Base-by-base conservation (phyloP, 2,888 invertebrate genomes). In the Syritta pipiens region DNA sequence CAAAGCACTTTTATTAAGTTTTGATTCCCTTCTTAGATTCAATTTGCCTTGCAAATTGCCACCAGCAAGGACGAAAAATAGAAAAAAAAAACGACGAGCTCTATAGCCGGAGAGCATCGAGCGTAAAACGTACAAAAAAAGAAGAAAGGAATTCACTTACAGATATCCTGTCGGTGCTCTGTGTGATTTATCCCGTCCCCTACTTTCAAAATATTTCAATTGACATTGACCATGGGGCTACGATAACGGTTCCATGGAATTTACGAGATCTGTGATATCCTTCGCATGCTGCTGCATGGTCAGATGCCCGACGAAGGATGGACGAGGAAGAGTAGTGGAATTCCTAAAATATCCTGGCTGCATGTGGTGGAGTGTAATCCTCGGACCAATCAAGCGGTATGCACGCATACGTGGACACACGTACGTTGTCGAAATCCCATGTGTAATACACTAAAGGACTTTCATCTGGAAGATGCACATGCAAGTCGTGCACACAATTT, bases 181-280 rank as follows among this genome's bases (percentile, higher is more conserved):
- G 44, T 72, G 67, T 62, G 79, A 79, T 79, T 72, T 62, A 79
- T 72, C 49, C 49, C 44, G 67, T 72, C 60, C 65, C 74, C 26
- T 68, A 30, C 57, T 62, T 79, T 65, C 44, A 40, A 79, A 79
- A 62, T 79, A 79, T 72, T 79, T 79, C 79, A 79, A 79, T 79
- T 79, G 79, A 79, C 79, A 74, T 79, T 79, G 79, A 79, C 79
- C 79, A 74, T 79, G 79, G n/a, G n/a, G 74, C 60, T 79, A 68
- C 67, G 79, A 79, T 79, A 79, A 68, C 79, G 62, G 55, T 44
- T n/a, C 67, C 62, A 22, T 26, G 67, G 62, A 74, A 74, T 79
- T 77, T 71, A 62, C 72, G 68, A 74, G 74, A 79, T 68, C 77
- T 67, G 48, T 60, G 77, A 77, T 77, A 77, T 72, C 79, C 72